These are phyloP conservation scores for Caradrina clavipalpis DNA, from an alignment of 2,888 invertebrate species.

Conservation along the genomic window DNA sequence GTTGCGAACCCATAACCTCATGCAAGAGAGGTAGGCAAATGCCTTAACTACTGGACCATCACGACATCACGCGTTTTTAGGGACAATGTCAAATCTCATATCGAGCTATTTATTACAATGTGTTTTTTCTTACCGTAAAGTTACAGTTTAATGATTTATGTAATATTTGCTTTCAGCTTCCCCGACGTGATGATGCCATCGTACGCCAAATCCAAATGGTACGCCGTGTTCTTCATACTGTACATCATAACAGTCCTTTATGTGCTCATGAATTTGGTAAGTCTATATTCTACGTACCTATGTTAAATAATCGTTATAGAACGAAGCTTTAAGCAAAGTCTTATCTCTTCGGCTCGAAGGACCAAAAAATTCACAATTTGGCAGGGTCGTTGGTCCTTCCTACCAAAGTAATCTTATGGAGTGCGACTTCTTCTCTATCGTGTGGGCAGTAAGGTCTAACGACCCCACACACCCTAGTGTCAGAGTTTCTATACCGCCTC, in stretches of 20 bases:
- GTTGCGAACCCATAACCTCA: too few relatives aligned
- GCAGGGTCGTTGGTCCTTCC: not conserved
- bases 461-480: too few relatives aligned
- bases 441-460: too few relatives aligned
- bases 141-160: not conserved
- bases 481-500: too few relatives aligned
- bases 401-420: not conserved
- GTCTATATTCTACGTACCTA: conserved; percentile 63
- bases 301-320: not conserved
- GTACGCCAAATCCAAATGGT: conserved; percentile 95
- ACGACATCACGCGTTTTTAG: too few relatives aligned
- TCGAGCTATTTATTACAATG: too few relatives aligned
- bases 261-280: conserved; percentile 96
- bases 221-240: conserved; percentile 96
- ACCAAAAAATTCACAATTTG: conserved; percentile 2
- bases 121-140: too few relatives aligned
- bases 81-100: too few relatives aligned
- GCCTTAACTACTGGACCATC: too few relatives aligned
- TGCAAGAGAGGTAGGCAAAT: too few relatives aligned
- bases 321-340: not conserved
- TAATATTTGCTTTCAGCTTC: conserved; percentile 90
- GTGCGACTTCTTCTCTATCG: too few relatives aligned
- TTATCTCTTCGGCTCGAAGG: conserved; percentile 7
- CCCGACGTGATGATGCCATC: conserved; percentile 98
- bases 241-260: conserved; percentile 96